Evolutionary conservation across 2,113 vertebrate species (phyloP).

Genomic region (Heteronetta atricapilla): DNA sequence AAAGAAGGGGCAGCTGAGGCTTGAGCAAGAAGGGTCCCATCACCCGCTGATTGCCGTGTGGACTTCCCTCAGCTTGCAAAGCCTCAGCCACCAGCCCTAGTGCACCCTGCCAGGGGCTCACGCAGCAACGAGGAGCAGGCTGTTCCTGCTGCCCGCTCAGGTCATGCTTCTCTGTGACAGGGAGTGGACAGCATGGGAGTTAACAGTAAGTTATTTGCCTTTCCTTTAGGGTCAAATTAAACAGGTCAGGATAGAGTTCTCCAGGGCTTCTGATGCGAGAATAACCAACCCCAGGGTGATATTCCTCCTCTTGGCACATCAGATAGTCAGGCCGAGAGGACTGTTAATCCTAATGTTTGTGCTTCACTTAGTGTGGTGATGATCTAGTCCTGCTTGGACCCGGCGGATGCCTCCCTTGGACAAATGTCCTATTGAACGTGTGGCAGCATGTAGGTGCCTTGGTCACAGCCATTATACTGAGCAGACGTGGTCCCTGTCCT

Average conservation of each 20-base stretch:
- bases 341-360: background rate
- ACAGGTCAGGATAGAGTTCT: background rate
- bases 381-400: background rate
- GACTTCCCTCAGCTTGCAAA: background rate
- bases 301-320: background rate
- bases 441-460: rapidly evolving
- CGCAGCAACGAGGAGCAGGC: background rate
- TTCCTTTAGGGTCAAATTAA: background rate
- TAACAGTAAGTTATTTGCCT: background rate
- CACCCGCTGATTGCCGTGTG: background rate
- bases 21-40: background rate
- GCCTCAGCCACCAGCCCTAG: rapidly evolving
- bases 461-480: rapidly evolving
- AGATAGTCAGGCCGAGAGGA: background rate
- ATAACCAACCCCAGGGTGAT: background rate
- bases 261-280: background rate
- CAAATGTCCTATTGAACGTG: background rate
- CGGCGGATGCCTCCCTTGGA: background rate
- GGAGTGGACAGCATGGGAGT: background rate
- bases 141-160: too few species aligned
- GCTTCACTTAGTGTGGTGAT: background rate
- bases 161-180: background rate
- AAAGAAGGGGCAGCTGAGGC: background rate
- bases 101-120: background rate
- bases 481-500: background rate